Evolutionary conservation across 1,140 invertebrate genomes (phyloP).

Genomic region (Plectrocnemia conspersa): DNA sequence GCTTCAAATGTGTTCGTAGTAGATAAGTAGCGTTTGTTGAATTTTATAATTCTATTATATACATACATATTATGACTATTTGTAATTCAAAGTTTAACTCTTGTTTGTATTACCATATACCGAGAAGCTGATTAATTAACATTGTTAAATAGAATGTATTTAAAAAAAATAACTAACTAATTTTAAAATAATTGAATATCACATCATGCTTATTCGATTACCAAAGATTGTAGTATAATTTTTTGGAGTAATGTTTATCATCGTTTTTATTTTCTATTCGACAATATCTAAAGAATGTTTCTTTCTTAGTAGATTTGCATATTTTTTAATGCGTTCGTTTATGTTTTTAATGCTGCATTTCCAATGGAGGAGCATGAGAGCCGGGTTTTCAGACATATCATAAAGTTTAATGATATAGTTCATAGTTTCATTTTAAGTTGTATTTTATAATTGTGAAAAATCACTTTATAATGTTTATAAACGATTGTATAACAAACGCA

Average conservation of each 20-base stretch:
- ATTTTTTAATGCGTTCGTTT: slow-evolving; percentile 25
- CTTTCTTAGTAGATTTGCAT: slow-evolving; percentile 13
- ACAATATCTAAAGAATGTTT: no score
- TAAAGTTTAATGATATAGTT: slow-evolving; percentile 5
- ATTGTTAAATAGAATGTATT: no score
- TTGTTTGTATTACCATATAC: no score
- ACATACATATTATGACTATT: background rate
- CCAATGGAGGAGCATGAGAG: slow-evolving; percentile 36
- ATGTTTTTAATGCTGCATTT: slow-evolving; percentile 32
- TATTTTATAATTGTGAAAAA: background rate
- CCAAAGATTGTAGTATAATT: no score
- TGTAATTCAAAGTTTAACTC: no score
- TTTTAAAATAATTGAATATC: no score
- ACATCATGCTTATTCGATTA: no score
- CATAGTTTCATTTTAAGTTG: background rate
- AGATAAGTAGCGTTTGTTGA: slow-evolving; percentile 4
- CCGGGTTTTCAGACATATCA: slow-evolving; percentile 26
- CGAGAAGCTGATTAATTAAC: no score
- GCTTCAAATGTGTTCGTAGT: slow-evolving; percentile 17
- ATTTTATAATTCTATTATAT: background rate
- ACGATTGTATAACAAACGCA: slow-evolving; percentile 13
- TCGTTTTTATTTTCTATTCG: no score
- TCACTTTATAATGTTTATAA: background rate
- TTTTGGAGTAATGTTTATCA: no score
- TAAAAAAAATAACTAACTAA: no score